These are phyloP conservation scores for Sapayoa aenigma DNA, from an alignment of 2,113 vertebrate genomes.

Conservation along the genomic window DNA sequence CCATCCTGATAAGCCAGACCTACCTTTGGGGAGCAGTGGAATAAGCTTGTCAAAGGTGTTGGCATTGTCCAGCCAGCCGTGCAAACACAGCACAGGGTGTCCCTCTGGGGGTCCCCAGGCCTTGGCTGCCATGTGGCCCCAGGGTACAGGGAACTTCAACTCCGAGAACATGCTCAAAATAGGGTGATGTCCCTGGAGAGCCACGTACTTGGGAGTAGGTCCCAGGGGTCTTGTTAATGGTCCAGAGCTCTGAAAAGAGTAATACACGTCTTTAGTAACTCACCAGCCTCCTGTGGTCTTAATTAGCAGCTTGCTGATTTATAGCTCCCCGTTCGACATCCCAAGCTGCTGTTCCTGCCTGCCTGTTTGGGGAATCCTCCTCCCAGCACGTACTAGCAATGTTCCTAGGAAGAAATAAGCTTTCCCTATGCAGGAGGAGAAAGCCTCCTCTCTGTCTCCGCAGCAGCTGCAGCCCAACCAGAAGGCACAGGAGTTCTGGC, in stretches of 20 bases:
- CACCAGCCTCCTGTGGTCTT: constrained; percentile 39
- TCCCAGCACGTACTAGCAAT: constrained; percentile 22
- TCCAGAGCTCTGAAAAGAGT: constrained; percentile 15
- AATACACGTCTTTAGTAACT: constrained; percentile 38
- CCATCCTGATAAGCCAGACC: not conserved
- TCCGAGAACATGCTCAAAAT: constrained; percentile 72
- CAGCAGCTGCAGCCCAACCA: not conserved
- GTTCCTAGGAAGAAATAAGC: constrained; percentile 19
- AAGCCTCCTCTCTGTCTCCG: not conserved
- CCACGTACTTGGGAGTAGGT: not conserved
- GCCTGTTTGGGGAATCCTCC: constrained; percentile 29
- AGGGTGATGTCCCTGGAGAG: not conserved
- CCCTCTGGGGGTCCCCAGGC: constrained; percentile 81
- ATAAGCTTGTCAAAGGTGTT: constrained; percentile 87
- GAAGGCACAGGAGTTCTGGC: not conserved
- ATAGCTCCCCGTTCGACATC: constrained; percentile 34
- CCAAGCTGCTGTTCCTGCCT: constrained; percentile 1
- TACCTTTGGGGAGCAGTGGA: constrained; percentile 86
- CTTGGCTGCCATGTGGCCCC: constrained; percentile 87
- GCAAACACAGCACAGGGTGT: constrained; percentile 85
- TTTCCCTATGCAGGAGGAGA: not conserved
- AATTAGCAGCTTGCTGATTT: constrained; percentile 65
- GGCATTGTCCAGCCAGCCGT: constrained; percentile 91
- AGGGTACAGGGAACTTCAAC: constrained; percentile 83
- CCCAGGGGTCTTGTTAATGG: constrained; percentile 18